Evolutionary conservation across 1,140 invertebrate species (phyloP).

Genomic region (Aphis gossypii): DNA sequence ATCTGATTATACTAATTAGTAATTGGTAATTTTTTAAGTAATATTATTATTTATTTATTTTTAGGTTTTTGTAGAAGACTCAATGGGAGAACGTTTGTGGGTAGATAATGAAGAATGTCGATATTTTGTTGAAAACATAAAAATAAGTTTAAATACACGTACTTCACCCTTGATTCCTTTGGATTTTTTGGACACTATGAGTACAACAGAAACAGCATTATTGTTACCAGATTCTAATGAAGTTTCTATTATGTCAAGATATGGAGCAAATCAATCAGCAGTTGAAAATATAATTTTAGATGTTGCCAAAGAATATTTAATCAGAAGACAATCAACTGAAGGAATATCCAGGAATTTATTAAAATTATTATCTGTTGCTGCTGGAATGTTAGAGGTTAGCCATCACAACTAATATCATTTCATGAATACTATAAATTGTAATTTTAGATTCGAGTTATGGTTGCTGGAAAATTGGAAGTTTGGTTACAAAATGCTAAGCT

Average conservation of each 20-base stretch:
- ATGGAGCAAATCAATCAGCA: conserved; percentile 60
- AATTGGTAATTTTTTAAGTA: neutral
- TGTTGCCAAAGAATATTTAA: conserved; percentile 85
- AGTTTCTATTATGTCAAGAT: conserved; percentile 43
- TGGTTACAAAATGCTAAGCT: conserved; percentile 97
- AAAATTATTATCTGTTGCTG: conserved; percentile 81
- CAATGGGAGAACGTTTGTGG: conserved; percentile 89
- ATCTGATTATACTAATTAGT: neutral
- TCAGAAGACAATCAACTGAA: conserved; percentile 83
- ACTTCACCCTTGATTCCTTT: conserved; percentile 70
- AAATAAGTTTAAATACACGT: conserved; percentile 86
- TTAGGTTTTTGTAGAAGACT: conserved; percentile 92
- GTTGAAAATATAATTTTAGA: conserved; percentile 72
- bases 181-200: conserved; percentile 63
- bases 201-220: neutral
- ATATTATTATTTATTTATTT: conserved; percentile 62
- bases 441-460: conserved; percentile 76
- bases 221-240: neutral
- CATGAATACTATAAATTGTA: conserved; percentile 6
- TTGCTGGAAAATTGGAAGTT: conserved; percentile 83
- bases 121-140: conserved; percentile 90
- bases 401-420: neutral
- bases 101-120: conserved; percentile 91
- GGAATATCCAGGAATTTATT: conserved; percentile 88
- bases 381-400: conserved; percentile 80